Evolutionary conservation across 2,888 invertebrate species (phyloP).

Genomic region (Drosophila neonasuta): DNA sequence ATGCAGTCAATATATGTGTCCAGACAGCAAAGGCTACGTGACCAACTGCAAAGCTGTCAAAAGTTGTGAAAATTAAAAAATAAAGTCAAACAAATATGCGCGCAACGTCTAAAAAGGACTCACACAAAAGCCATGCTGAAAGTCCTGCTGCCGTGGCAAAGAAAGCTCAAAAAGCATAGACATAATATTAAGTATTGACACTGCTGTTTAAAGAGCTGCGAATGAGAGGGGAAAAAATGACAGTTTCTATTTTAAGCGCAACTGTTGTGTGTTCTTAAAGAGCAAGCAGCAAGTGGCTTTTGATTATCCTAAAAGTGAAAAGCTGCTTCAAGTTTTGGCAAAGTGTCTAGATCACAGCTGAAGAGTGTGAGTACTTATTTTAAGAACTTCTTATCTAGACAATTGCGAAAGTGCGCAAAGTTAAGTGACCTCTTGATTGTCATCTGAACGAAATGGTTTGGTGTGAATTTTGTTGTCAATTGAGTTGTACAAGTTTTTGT

Average conservation of each 20-base stretch:
- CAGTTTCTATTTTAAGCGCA: slow-evolving; percentile 3
- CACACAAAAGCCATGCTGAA: slow-evolving; percentile 30
- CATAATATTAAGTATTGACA: neutral
- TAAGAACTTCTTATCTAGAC: neutral
- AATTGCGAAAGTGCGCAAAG: neutral
- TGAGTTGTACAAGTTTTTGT: neutral
- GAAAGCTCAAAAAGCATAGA: neutral
- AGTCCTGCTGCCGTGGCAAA: neutral
- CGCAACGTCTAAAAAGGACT: slow-evolving; percentile 34
- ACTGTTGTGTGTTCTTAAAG: neutral
- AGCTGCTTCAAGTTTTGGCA: neutral
- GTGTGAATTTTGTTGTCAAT: neutral
- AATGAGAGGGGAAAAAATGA: neutral
- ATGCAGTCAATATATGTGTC: slow-evolving; percentile 48
- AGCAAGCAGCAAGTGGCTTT: slow-evolving; percentile 3
- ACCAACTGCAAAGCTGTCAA: slow-evolving; percentile 72
- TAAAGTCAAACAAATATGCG: slow-evolving; percentile 74
- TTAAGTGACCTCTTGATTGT: neutral
- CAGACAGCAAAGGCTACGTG: slow-evolving; percentile 54
- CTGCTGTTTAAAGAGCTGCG: slow-evolving; percentile 13
- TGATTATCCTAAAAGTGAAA: neutral
- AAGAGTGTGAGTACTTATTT: slow-evolving; percentile 1
- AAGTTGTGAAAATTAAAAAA: slow-evolving; percentile 75
- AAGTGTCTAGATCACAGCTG: neutral
- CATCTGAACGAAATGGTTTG: neutral